Base-by-base conservation (phyloP, 53 echinoderm and acorn worm genomes). In the Echinometra lucunter region DNA sequence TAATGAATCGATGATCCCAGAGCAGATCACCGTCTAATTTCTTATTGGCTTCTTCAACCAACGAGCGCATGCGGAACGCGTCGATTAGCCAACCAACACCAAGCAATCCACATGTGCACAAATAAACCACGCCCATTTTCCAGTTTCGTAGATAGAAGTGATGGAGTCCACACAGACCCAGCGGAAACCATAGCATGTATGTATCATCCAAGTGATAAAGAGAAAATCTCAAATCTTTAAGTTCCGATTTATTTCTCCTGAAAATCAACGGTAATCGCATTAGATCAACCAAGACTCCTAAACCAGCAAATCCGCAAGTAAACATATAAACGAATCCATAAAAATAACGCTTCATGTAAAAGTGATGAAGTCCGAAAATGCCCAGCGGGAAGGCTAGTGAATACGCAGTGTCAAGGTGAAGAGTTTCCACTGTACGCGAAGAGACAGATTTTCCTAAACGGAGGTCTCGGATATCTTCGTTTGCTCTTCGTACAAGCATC, bases 51-150 rank as follows among this genome's bases (percentile, higher is more conserved):
- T 60, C 91, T 40, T 96, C 95, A 9, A 97, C 97, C 83, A 97
- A 89, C 42, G 91, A 95, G 12, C 93, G 95, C 95, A 97, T 94
- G 30, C 96, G 44, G n/a, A 95, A 83, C 42, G 93, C 94, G 94
- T 97, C 96, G 25, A 96, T 85, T 67, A 97, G 70, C 96, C 95
- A 96, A 67, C 97, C 97, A 67, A 96, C 58, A 44, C 97, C 97
- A 23, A 97, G 57, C 66, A 95, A 45, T 10, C 96, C 97, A n/a
- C 95, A 72, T 19, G 97, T 95, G 40, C 91, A 93, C 3, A 97
- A 49, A 81, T 97, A 97, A 58, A 88, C 67, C 53, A 96, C 66
- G 27, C 97, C 97, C 96, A 95, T 95, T 45, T 91, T 91, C 81
- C 95, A 95, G 58, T 96, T 58, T 12, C 95, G 95, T 27, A 97